A percentile compares a stretch with the other conserved stretches of the same genome.
Conservation (phyloP, 2,888 invertebrate species). For the Gari tellinella region DNA sequence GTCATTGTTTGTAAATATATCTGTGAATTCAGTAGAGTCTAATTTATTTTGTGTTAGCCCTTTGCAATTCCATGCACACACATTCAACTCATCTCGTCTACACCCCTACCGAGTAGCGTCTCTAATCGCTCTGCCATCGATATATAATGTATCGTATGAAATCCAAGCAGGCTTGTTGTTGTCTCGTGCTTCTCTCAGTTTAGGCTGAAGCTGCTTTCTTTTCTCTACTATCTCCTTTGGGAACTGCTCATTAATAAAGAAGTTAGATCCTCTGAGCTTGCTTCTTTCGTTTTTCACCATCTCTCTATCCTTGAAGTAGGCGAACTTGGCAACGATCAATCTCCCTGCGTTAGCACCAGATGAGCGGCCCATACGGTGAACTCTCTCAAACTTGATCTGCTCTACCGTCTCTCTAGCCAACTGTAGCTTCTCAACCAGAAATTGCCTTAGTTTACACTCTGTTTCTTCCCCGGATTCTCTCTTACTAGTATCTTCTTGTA, state of each 20-base stretch:
- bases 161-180: constrained; percentile 17
- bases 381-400: constrained; percentile 23
- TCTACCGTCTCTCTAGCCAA: constrained; percentile 3
- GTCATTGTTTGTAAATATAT: constrained; percentile 4
- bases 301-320: constrained; percentile 33
- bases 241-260: constrained; percentile 33
- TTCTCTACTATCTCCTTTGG: constrained; percentile 18
- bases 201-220: constrained; percentile 10
- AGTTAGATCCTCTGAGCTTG: constrained; percentile 7
- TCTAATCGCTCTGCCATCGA: constrained; percentile 6
- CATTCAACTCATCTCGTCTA: constrained; percentile 15
- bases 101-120: constrained; percentile 5
- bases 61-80: constrained; percentile 27
- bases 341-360: constrained; percentile 7
- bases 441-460: constrained; percentile 5
- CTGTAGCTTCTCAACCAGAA: constrained; percentile 10
- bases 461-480: constrained; percentile 19
- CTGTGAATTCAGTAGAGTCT: constrained; percentile 7
- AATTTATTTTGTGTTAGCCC: constrained; percentile 15
- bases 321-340: constrained; percentile 40
- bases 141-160: constrained; percentile 23
- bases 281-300: constrained; percentile 20
- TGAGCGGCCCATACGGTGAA: constrained; percentile 18
- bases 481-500: constrained; percentile 13
- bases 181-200: constrained; percentile 10